A percentile compares a stretch with the other conserved stretches of the same genome.
Conservation (phyloP, 2,113 vertebrate species). For the Petrocephalus zakoni region DNA sequence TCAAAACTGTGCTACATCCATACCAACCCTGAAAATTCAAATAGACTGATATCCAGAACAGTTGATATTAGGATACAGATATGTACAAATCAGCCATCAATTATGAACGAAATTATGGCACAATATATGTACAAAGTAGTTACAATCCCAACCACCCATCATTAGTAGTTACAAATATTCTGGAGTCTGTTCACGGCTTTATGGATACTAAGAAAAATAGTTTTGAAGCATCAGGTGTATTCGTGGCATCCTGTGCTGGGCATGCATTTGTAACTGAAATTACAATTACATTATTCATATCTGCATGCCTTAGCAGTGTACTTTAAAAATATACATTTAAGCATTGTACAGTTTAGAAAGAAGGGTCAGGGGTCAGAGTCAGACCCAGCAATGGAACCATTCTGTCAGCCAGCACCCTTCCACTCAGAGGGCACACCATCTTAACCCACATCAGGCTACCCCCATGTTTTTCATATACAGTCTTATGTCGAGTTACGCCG, state of each 20-base stretch:
- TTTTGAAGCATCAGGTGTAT: not conserved
- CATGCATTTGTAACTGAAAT: not conserved
- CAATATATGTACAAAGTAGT: not conserved
- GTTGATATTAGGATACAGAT: not conserved
- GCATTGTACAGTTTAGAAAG: not conserved
- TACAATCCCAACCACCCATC: not conserved
- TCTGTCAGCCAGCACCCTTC: not conserved
- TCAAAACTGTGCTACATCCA: not conserved
- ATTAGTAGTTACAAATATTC: not conserved
- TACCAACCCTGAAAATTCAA: not conserved
- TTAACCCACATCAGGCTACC: not conserved
- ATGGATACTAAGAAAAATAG: not conserved
- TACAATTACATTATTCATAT: not conserved
- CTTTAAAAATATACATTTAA: not conserved
- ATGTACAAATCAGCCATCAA: not conserved
- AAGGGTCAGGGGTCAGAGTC: not conserved
- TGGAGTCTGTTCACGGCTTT: not conserved
- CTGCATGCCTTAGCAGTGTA: not conserved
- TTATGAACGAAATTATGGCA: not conserved
- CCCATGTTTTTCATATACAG: not conserved
- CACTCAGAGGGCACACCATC: not conserved
- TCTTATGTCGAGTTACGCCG: not conserved
- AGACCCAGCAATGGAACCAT: not conserved
- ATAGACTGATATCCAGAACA: not conserved
- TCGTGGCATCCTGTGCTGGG: not conserved